Evolutionary conservation across 2,797 vertebrate genomes (phyloP).

Genomic region (Galago senegalensis): DNA sequence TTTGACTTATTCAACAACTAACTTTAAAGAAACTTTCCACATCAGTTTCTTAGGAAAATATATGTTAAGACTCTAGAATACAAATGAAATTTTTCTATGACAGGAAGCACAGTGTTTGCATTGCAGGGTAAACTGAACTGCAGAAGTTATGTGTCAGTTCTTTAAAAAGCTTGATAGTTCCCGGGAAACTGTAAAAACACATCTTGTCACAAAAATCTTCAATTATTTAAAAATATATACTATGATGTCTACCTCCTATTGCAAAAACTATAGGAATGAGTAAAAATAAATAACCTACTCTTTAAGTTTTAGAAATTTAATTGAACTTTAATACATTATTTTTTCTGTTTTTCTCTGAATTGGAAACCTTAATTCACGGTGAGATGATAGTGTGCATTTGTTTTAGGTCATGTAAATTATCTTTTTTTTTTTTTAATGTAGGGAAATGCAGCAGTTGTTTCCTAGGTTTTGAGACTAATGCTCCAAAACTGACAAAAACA

Average conservation of each 20-base stretch:
- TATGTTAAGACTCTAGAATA: conserved; percentile 76
- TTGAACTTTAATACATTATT: not conserved
- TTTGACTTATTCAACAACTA: conserved; percentile 76
- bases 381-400: not conserved
- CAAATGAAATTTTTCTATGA: conserved; percentile 65
- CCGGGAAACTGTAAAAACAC: not conserved
- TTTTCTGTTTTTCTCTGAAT: not conserved
- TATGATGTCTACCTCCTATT: not conserved
- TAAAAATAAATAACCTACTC: not conserved
- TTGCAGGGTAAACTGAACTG: not conserved
- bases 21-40: conserved; percentile 75
- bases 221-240: conserved; percentile 9
- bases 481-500: not conserved
- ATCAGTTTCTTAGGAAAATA: conserved; percentile 77
- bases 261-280: not conserved
- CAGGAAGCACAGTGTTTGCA: not conserved
- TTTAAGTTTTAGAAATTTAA: not conserved
- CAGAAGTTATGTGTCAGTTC: not conserved
- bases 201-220: not conserved
- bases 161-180: not conserved
- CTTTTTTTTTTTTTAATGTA: not conserved
- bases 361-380: not conserved
- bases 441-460: not conserved
- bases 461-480: not conserved
- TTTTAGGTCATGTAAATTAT: not conserved